A percentile compares a stretch with the other conserved stretches of the same genome.
Evolutionary conservation across 92 coral and sea anemone genomes (phyloP).

Genomic region (Zoanthus gigantus): DNA sequence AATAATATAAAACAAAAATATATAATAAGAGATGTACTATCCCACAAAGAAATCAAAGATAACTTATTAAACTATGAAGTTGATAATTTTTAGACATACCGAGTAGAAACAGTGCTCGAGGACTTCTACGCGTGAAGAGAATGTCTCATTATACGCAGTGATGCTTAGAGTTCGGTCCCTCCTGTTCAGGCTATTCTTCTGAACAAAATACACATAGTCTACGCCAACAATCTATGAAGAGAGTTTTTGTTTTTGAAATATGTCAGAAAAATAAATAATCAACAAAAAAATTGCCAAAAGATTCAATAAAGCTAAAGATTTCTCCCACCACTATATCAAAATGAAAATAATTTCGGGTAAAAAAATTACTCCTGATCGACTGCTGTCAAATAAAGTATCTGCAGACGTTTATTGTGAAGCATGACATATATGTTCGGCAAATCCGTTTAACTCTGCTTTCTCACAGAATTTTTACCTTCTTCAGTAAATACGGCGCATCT

Average conservation of each 20-base stretch:
- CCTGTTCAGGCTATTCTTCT: conserved; percentile 87
- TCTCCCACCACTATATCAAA: too few species aligned
- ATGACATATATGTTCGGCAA: neutral
- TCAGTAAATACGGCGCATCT: conserved; percentile 94
- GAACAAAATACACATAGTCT: conserved; percentile 93
- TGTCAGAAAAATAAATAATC: neutral
- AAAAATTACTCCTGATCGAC: too few species aligned
- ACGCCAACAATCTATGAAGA: conserved; percentile 90
- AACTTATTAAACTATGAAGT: neutral
- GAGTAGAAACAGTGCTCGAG: conserved; percentile 91
- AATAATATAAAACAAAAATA: too few species aligned
- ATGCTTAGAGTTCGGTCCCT: conserved; percentile 88
- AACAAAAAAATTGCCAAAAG: too few species aligned
- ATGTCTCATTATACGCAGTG: conserved; percentile 93
- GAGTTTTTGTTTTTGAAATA: neutral
- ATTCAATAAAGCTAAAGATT: too few species aligned
- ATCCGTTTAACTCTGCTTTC: neutral
- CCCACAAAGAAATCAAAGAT: neutral
- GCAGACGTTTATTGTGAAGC: neutral
- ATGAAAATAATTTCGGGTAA: too few species aligned
- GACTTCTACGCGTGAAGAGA: conserved; percentile 91
- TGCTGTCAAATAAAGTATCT: neutral
- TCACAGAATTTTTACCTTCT: conserved; percentile 73
- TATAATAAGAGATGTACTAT: neutral
- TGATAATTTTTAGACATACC: conserved; percentile 61